Base-by-base conservation (phyloP, 1,140 invertebrate species). In the Pseudomyrmex concolor region DNA sequence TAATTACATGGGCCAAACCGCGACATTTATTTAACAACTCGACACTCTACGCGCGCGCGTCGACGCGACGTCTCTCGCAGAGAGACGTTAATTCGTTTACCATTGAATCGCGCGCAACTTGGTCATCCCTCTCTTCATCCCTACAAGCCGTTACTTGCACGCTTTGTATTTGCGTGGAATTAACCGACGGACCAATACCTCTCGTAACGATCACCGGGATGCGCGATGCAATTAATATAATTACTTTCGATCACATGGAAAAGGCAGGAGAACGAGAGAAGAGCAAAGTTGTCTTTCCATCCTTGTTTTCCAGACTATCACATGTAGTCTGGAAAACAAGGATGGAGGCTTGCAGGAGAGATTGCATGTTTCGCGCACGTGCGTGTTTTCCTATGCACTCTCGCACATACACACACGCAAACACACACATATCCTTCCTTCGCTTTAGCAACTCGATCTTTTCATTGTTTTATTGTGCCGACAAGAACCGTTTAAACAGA, bases 161-260 rank as follows among this genome's bases (percentile, higher is more conserved):
- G 71, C 73, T 70, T 70, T 54, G 66, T 66, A 70, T 66, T 57
- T 34, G 25, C 43, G 45, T 19, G 76, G 76, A 43, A 78, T 71
- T 78, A 71, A 86, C 80, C 77, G 67, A 89, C 80, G 74, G 70
- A 55, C 84, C 84, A 89, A 86, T 88, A 86, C 84, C 54, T 73
- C 60, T 55, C 60, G 76, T 64, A 78, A 72, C 62, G 66, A 55
- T 85, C 68, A 68, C 70, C 55, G 70, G 72, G 80, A 86, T 84
- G 80, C 83, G 62, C 87, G 73, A 80, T 84, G 81, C 88, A 89
- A 89, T 89, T 89, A 89, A 89, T 89, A 89, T 89, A 89, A 89
- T 89, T 89, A 89, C 88, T 89, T 89, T 86, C 87, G 85, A 89
- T 89, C 84, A 74, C 62, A 77, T 54, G 48, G 55, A 64, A 64